Conservation (phyloP, 2,888 invertebrate species). For the Anthophora plumipes region DNA sequence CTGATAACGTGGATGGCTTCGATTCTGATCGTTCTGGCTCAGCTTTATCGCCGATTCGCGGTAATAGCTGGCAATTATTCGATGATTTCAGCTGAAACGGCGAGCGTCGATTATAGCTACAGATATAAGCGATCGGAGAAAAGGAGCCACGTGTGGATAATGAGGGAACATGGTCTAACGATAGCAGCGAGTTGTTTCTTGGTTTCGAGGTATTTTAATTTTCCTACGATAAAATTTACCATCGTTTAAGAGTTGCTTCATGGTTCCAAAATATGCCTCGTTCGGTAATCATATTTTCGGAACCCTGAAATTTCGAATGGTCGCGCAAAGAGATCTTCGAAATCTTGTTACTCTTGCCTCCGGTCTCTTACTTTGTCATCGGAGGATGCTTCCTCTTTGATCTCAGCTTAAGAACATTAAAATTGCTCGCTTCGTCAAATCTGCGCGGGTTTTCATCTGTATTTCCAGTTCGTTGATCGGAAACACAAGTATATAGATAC, state of each 20-base stretch:
- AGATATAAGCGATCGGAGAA: conserved; percentile 71
- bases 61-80: conserved; percentile 53
- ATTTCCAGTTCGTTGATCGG: conserved; percentile 43
- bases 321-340: conserved; percentile 8
- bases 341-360: conserved; percentile 57
- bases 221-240: too few relatives aligned
- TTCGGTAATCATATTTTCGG: not conserved
- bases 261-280: not conserved
- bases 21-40: not conserved
- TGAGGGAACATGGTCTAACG: conserved; percentile 57
- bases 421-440: conserved; percentile 60
- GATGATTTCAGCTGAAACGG: conserved; percentile 19
- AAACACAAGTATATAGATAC: conserved; percentile 15
- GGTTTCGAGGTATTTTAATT: too few relatives aligned
- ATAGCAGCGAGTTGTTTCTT: too few relatives aligned
- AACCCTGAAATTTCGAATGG: conserved; percentile 22
- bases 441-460: conserved; percentile 26
- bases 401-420: conserved; percentile 56
- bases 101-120: conserved; percentile 61
- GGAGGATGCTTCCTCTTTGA: conserved; percentile 45
- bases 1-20: conserved; percentile 22
- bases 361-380: conserved; percentile 51
- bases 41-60: conserved; percentile 32
- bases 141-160: conserved; percentile 78
- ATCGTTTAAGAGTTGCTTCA: too few relatives aligned